Evolutionary conservation across 2,113 vertebrate species (phyloP).

Genomic region (Pangasianodon gigas): DNA sequence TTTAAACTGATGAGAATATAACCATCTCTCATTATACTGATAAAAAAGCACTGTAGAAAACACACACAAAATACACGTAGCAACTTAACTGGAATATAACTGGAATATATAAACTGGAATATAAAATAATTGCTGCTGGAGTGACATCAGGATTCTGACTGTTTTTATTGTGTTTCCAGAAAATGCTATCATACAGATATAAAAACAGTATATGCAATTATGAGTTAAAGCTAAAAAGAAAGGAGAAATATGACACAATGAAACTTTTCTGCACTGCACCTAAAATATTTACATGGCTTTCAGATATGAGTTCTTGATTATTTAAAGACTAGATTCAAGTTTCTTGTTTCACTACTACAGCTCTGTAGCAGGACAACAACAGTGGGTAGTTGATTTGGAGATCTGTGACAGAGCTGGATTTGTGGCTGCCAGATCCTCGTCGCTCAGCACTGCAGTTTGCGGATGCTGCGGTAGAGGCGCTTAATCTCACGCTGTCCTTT

Average conservation of each 20-base stretch:
- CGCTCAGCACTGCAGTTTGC: slow-evolving; percentile 92
- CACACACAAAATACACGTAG: slow-evolving; percentile 27
- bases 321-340: not conserved
- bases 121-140: not conserved
- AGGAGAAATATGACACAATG: not conserved
- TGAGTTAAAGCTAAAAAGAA: not conserved
- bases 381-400: not conserved
- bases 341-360: not conserved
- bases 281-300: not conserved
- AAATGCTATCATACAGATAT: too few species aligned
- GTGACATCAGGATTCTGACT: not conserved
- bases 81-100: not conserved
- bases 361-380: not conserved
- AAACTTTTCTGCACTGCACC: not conserved
- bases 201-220: not conserved
- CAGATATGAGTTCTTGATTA: not conserved
- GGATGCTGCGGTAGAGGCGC: slow-evolving; percentile 94
- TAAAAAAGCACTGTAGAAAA: not conserved
- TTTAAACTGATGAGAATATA: slow-evolving; percentile 69
- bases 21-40: slow-evolving; percentile 72
- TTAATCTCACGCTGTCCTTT: slow-evolving; percentile 93
- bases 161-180: too few species aligned
- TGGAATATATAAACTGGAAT: not conserved
- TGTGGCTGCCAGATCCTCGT: not conserved
- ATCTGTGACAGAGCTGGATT: not conserved